phyloP scores from a whole-genome alignment of 2,797 vertebrate genomes.

The Ctenopoma kingsleyae region DNA sequence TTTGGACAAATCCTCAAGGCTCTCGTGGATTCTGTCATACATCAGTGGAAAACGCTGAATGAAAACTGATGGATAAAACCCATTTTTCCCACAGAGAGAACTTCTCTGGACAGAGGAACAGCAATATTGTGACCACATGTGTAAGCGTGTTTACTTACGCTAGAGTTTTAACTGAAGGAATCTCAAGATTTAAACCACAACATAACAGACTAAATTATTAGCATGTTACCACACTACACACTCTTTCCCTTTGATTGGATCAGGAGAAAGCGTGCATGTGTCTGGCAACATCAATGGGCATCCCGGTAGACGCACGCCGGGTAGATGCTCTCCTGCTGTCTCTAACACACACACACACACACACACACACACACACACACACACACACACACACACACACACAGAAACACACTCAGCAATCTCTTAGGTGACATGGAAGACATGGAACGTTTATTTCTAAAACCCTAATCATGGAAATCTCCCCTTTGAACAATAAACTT shows the following conservation, averaged over 20 bases:
- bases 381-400: constrained; percentile 13
- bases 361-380: constrained; percentile 29
- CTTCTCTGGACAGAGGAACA: constrained; percentile 62
- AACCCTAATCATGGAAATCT: constrained; percentile 78
- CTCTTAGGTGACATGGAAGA: constrained; percentile 55
- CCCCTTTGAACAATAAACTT: constrained; percentile 75
- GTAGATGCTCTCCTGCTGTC: constrained; percentile 25
- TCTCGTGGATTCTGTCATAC: constrained; percentile 28
- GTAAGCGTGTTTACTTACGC: constrained; percentile 81
- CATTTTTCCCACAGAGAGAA: constrained; percentile 55
- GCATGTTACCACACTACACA: constrained; percentile 68
- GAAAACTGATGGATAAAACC: constrained; percentile 51
- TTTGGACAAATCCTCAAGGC: constrained; percentile 39
- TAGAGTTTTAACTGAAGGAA: constrained; percentile 80
- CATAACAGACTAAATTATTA: constrained; percentile 79
- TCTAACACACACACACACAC: constrained; percentile 17
- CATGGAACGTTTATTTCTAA: constrained; percentile 70
- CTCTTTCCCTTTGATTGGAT: constrained; percentile 55
- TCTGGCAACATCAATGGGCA: constrained; percentile 40
- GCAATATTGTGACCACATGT: constrained; percentile 83
- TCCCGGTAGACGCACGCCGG: constrained; percentile 7
- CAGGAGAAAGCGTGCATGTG: constrained; percentile 58
- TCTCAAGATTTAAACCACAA: constrained; percentile 79
- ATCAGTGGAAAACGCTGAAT: constrained; percentile 43
- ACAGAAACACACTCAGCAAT: constrained; percentile 36